Evolutionary conservation across 2,888 invertebrate species (phyloP), one percentile per base, ranked within the genome.

Genomic region (Caenorhabditis auriculariae): DNA sequence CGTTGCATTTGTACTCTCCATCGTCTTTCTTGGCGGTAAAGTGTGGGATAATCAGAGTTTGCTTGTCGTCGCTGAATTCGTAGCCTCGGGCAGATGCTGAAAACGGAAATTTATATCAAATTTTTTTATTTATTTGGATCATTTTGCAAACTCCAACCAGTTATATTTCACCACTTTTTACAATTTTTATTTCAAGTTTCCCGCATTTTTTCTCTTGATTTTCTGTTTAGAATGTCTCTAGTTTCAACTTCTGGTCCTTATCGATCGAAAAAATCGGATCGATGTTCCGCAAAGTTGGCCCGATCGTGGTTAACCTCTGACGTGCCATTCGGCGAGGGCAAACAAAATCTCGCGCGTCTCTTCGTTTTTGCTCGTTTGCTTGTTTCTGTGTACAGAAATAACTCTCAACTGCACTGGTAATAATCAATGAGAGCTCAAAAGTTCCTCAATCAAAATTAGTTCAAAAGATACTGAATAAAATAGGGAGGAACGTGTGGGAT

Each of bases 1-100:
- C 74, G 48, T 73, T 72, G 63, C 76, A 76, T 26, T 63, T 61
- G 42, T 76, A 76, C 24, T 63, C 39, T 28, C 74, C 76, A 48
- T 76, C 76, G 45, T 76, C 76, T 32, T 60, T 64, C 53, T 66
- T 70, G 4, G 69, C 57, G 26, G 55, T 61, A 54, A 57, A 76
- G 32, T 70, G 51, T 21, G 74, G 72, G 41, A 76, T 73, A 21
- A 66, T 59, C 15, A 76, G 54, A 17, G 64, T 64, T 46, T 73
- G 72, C 35, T 62, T 61, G 50, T 73, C 59, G n/a, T 74, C 70
- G 17, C 66, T 61, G 58, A 74, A 76, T 6, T 69, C 63, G 54
- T 76, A 76, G 1, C 66, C 68, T 26, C 76, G 59, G 37, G 63
- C 60, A 7, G 59, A 64, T 26, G 61, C 74, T 74, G 61, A 57